Evolutionary conservation across 2,888 invertebrate species (phyloP).

Genomic region (Harmothoe impar): DNA sequence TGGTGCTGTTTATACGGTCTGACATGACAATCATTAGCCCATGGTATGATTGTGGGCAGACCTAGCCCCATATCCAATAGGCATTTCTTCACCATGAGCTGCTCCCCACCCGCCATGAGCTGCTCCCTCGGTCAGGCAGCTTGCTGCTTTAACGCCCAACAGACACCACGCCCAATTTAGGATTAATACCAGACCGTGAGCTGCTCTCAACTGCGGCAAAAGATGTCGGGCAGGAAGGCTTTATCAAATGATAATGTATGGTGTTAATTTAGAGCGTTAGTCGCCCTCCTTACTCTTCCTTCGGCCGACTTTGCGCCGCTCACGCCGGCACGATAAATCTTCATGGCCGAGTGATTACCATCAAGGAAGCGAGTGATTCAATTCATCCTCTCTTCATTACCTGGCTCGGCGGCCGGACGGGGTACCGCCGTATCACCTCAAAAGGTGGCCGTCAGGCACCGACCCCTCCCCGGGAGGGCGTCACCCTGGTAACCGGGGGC

Average conservation of each 20-base stretch:
- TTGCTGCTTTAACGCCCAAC: too few species aligned
- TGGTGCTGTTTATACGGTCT: too few species aligned
- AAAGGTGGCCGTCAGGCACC: neutral
- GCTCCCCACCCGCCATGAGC: too few species aligned
- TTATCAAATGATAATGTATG: slow-evolving; percentile 57
- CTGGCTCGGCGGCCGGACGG: neutral
- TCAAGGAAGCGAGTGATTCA: slow-evolving; percentile 18
- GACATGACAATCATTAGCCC: too few species aligned
- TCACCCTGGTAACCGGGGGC: slow-evolving; percentile 31
- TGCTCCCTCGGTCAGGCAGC: too few species aligned
- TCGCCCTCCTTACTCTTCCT: slow-evolving; percentile 7
- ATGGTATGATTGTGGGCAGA: too few species aligned
- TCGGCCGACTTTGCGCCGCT: neutral
- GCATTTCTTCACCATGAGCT: too few species aligned
- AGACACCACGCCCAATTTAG: too few species aligned
- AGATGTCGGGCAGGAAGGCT: slow-evolving; percentile 22
- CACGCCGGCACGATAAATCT: slow-evolving; percentile 32
- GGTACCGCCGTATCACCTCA: slow-evolving; percentile 14
- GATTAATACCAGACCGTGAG: neutral
- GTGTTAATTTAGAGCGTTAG: slow-evolving; percentile 45
- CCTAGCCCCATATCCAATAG: too few species aligned
- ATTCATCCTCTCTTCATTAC: slow-evolving; percentile 46
- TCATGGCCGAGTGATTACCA: slow-evolving; percentile 43
- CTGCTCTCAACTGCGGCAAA: slow-evolving; percentile 26
- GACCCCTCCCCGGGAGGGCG: neutral